These are phyloP conservation scores for Formicarius rufipectus DNA, from an alignment of 2,113 vertebrate genomes.

Conservation along the genomic window DNA sequence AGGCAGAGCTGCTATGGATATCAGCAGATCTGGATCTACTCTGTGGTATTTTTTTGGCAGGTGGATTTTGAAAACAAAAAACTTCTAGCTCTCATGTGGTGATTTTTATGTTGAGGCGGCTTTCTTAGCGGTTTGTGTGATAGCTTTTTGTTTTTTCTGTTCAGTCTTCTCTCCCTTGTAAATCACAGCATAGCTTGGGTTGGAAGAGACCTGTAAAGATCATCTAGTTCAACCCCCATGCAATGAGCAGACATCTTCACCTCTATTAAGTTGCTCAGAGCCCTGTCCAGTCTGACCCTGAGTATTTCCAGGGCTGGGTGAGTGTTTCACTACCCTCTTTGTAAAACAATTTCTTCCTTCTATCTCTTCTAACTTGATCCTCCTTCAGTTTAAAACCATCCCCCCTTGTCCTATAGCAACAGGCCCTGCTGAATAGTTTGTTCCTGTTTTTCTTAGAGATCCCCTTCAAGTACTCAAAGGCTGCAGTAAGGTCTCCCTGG, in stretches of 20 bases:
- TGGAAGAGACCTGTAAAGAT: neutral
- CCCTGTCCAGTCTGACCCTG: neutral
- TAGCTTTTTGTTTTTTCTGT: neutral
- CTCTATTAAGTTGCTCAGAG: neutral
- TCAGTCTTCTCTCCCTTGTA: neutral
- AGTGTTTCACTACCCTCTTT: neutral
- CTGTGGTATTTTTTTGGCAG: neutral
- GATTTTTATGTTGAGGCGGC: neutral
- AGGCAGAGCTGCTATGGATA: neutral
- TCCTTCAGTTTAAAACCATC: neutral
- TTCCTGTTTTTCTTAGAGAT: neutral
- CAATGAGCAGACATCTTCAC: neutral
- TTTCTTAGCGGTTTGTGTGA: neutral
- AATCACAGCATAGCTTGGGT: neutral
- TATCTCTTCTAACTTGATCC: neutral
- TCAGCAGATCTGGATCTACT: neutral
- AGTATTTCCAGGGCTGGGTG: neutral
- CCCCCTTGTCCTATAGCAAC: neutral
- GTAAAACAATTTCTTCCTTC: neutral
- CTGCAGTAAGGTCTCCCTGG: neutral
- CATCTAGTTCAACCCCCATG: neutral
- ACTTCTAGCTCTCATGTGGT: neutral
- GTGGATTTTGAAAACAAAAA: neutral
- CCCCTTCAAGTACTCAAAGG: neutral
- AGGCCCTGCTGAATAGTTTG: neutral